Conservation (phyloP, 2,888 invertebrate species). For the Leptopilina drosophilae region DNA sequence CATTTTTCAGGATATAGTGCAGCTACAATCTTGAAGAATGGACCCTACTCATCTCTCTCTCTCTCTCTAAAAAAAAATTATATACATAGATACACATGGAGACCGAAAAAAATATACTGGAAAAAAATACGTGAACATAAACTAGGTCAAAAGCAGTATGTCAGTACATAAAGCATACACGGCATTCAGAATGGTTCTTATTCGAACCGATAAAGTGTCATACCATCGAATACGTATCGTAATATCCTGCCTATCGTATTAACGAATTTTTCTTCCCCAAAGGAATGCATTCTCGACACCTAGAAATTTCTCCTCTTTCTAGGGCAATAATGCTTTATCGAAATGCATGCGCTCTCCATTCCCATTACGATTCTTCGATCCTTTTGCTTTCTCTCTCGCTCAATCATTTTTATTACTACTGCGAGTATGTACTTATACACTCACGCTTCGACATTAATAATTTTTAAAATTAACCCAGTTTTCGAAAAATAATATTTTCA, state of each 20-base stretch:
- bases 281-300: background rate
- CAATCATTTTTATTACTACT: slow-evolving; percentile 5
- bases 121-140: no score
- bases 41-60: no score
- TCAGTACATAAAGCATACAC: background rate
- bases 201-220: background rate
- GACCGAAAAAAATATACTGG: no score
- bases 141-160: no score
- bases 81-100: no score
- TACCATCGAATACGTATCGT: slow-evolving; percentile 8
- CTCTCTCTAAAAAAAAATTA: no score
- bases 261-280: slow-evolving; percentile 22
- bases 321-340: slow-evolving; percentile 19
- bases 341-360: background rate
- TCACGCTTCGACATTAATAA: no score
- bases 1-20: no score
- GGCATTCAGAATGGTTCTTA: background rate
- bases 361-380: background rate
- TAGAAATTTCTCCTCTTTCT: slow-evolving; percentile 23
- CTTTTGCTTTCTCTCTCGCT: background rate
- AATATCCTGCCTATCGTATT: slow-evolving; percentile 23
- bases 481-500: no score
- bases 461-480: no score
- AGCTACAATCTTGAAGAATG: no score
- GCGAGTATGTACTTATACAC: no score